Base-by-base conservation (phyloP, 1,140 invertebrate species). In the Neodiprion pinetum region DNA sequence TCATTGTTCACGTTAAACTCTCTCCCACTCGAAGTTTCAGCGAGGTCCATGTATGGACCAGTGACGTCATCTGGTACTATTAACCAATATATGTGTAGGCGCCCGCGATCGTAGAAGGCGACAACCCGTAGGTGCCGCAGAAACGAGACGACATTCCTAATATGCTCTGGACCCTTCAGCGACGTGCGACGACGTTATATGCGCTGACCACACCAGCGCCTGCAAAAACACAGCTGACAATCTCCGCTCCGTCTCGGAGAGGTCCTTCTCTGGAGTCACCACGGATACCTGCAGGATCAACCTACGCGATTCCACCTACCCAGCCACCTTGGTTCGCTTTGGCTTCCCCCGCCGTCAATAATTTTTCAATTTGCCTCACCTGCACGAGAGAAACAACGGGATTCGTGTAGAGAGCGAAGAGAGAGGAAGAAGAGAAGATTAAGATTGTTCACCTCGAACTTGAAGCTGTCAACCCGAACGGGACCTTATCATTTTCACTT, bases 51-150 rank as follows among this genome's bases (percentile, higher is more conserved):
- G 77, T 85, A 85, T 78, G 83, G 82, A 78, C 73, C 77, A 74
- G 81, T 85, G 83, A 85, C 83, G 83, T 85, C 82, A 85, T 79
- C 80, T 61, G 76, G 79, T 80, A 83, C 82, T 85, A 80, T 81
- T 80, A 78, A 79, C 76, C 81, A 78, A 80, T 79, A 78, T 79
- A 73, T 75, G 79, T 78, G 82, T 83, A 83, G 81, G 79, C 81
- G 82, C 76, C 77, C 74, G 71, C 76, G 73, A 71, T 68, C 83
- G 79, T 81, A 81, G 81, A 83, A 83, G 81, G 83, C 79, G 82
- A 83, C 77, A 40, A 74, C 78, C 79, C 80, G 82, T 85, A 80
- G 82, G 81, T 84, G 82, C 53, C 9, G 53, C 53, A 61, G 53
- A 61, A 40, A 61, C 53, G 11, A 61, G 53, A 61, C 53, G 9